phyloP scores from a whole-genome alignment of 2,888 invertebrate genomes.

The Melangyna quadrimaculata region DNA sequence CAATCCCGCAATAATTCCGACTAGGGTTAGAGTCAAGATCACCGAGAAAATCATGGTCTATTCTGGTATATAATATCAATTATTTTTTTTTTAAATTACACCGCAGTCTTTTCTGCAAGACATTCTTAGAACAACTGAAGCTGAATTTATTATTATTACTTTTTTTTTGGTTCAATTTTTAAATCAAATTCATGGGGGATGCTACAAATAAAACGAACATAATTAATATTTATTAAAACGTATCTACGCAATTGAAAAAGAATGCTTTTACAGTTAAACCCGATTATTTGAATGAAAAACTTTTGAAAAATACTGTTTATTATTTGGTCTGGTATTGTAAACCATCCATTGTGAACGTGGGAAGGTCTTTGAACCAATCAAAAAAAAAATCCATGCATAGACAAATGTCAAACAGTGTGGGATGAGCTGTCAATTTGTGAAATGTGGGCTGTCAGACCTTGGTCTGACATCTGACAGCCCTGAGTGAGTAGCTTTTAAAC shows the following conservation, averaged over 20 bases:
- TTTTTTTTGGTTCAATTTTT: not conserved
- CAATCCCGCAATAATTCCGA: constrained; percentile 30
- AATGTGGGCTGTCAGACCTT: too few species aligned
- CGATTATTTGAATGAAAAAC: not conserved
- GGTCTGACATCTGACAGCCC: too few species aligned
- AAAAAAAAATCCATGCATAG: too few species aligned
- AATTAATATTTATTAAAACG: not conserved
- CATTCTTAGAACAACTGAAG: not conserved
- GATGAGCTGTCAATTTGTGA: too few species aligned
- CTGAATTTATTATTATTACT: not conserved
- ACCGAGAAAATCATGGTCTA: not conserved
- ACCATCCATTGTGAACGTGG: too few species aligned
- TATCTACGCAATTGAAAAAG: not conserved
- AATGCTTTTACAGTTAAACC: not conserved
- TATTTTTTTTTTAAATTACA: not conserved
- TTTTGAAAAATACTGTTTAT: too few species aligned
- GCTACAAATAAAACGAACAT: not conserved
- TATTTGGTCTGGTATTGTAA: too few species aligned
- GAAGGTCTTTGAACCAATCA: too few species aligned
- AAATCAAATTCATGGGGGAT: not conserved
- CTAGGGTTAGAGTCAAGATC: constrained; percentile 5
- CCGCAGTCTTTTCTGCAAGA: not conserved
- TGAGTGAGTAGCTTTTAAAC: too few species aligned
- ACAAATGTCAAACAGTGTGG: too few species aligned
- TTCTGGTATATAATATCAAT: not conserved